Conservation (phyloP, 2,888 invertebrate genomes). For the Marasmarcha lunaedactyla region DNA sequence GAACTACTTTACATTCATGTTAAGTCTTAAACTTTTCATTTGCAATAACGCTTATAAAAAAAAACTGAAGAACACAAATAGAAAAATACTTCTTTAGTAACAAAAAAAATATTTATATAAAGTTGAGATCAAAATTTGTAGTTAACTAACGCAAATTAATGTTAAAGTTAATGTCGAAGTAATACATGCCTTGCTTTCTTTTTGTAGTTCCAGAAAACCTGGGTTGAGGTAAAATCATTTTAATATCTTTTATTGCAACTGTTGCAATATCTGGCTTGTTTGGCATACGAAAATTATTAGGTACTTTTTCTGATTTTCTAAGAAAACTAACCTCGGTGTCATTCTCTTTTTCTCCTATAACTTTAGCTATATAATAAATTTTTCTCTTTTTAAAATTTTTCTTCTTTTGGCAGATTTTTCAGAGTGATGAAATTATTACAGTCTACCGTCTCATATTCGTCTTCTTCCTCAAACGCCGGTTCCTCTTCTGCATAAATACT, state of each 20-base stretch:
- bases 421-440: background rate
- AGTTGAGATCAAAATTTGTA: too few species aligned
- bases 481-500: conserved; percentile 5
- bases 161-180: conserved; percentile 16
- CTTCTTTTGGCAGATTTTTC: conserved; percentile 9
- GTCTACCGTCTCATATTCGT: background rate
- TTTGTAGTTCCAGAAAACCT: conserved; percentile 16
- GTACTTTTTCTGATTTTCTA: conserved; percentile 14
- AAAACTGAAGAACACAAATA: too few species aligned
- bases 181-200: conserved; percentile 14
- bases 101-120: too few species aligned
- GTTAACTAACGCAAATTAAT: conserved; percentile 15
- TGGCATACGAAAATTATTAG: conserved; percentile 14
- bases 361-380: conserved; percentile 14
- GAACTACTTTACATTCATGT: too few species aligned
- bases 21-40: too few species aligned
- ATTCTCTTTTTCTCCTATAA: conserved; percentile 10
- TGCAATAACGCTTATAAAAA: too few species aligned
- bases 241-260: conserved; percentile 14
- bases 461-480: background rate
- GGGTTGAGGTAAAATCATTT: conserved; percentile 14
- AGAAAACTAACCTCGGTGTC: conserved; percentile 13
- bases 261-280: conserved; percentile 18
- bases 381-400: conserved; percentile 12
- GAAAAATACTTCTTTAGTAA: too few species aligned